Percentiles rank a stretch among this genome's conserved stretches.
Evolutionary conservation across 2,113 vertebrate species (phyloP).

Genomic region (Dipodomys ordii): DNA sequence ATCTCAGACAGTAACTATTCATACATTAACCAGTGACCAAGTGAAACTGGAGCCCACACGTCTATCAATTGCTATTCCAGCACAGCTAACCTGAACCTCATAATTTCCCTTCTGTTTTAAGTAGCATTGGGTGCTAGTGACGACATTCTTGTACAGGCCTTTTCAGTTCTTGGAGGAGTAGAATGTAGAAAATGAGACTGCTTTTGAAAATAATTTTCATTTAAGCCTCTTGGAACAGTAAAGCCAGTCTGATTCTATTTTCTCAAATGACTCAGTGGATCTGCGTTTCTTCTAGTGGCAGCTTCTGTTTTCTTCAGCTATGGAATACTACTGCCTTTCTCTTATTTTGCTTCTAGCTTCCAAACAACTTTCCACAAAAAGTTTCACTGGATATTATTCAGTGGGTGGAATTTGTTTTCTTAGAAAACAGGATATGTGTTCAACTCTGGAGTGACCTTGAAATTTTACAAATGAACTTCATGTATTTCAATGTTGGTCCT

Average conservation of each 20-base stretch:
- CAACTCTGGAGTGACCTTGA: constrained; percentile 62
- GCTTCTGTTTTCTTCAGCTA: constrained; percentile 20
- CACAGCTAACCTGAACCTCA: neutral
- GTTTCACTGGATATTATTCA: constrained; percentile 37
- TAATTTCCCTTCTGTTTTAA: constrained; percentile 42
- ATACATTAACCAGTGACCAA: neutral
- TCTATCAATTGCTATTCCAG: neutral
- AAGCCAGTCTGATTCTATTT: constrained; percentile 36
- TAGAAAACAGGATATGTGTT: constrained; percentile 81
- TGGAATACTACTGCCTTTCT: constrained; percentile 10
- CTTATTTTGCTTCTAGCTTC: constrained; percentile 58
- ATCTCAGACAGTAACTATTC: neutral
- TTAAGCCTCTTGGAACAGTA: constrained; percentile 21
- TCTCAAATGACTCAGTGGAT: neutral
- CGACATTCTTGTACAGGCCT: constrained; percentile 36
- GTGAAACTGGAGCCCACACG: neutral
- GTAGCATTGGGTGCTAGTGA: neutral
- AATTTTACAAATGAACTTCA: constrained; percentile 69
- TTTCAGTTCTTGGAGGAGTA: neutral
- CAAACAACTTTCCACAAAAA: constrained; percentile 77
- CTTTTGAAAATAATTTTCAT: constrained; percentile 40
- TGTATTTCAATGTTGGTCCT: constrained; percentile 59
- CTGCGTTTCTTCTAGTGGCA: neutral
- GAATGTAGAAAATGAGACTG: neutral
- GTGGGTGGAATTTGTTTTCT: constrained; percentile 74